Evolutionary conservation across 2,113 vertebrate genomes (phyloP).

Genomic region (Dipodomys ordii): DNA sequence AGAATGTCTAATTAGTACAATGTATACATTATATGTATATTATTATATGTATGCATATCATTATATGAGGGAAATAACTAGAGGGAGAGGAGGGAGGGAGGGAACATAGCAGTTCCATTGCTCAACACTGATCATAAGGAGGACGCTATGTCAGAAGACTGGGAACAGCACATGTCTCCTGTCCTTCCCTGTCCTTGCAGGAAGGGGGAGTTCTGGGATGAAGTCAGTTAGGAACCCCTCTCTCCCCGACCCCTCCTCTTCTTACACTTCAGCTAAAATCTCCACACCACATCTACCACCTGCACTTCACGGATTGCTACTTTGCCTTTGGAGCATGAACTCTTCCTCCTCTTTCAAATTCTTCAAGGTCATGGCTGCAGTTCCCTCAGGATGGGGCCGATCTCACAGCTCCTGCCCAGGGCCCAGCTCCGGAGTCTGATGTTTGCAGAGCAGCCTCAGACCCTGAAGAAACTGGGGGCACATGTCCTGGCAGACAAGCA

Average conservation of each 20-base stretch:
- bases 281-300: not conserved
- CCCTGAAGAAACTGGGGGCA: not conserved
- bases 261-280: not conserved
- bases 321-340: not conserved
- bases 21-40: not conserved
- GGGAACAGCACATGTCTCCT: not conserved
- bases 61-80: not conserved
- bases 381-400: not conserved
- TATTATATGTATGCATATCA: not conserved
- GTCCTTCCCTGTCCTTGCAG: rapidly evolving
- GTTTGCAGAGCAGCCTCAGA: not conserved
- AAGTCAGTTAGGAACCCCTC: not conserved
- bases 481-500: not conserved
- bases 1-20: not conserved
- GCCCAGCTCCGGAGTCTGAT: too few relatives aligned
- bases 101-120: not conserved
- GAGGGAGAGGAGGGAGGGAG: too few relatives aligned
- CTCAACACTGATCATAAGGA: not conserved
- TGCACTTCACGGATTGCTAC: not conserved
- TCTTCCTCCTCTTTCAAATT: not conserved
- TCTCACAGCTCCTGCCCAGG: not conserved
- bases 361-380: not conserved
- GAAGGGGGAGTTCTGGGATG: not conserved
- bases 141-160: not conserved
- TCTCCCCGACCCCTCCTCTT: too few relatives aligned